Evolutionary conservation across 1,140 invertebrate genomes (phyloP).

Genomic region (Plutomurus gul): DNA sequence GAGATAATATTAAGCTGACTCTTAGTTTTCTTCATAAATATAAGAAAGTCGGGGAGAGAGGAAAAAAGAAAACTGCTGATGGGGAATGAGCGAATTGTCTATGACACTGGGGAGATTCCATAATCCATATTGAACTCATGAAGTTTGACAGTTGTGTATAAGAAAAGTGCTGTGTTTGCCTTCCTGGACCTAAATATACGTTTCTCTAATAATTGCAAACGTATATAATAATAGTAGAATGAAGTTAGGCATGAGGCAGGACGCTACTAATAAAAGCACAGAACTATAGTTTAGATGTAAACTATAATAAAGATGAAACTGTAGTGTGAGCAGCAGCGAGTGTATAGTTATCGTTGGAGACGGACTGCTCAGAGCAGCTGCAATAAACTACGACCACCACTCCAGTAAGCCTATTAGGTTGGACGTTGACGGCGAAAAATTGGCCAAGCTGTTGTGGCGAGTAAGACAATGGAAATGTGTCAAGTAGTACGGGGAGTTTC

Average conservation of each 20-base stretch:
- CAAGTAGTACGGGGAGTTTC: background rate
- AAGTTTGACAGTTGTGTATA: background rate
- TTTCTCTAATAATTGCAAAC: background rate
- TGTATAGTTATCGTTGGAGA: too few species aligned
- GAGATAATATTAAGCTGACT: slow-evolving; percentile 7
- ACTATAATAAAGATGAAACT: too few species aligned
- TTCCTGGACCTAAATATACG: background rate
- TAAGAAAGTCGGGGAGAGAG: background rate
- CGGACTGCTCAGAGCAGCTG: too few species aligned
- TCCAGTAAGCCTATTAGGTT: too few species aligned
- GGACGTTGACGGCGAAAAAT: too few species aligned
- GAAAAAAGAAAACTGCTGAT: slow-evolving; percentile 4
- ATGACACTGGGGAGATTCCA: background rate
- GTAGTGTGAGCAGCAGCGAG: too few species aligned
- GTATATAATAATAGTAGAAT: background rate
- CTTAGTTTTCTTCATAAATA: background rate
- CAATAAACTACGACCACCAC: too few species aligned
- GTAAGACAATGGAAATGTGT: too few species aligned
- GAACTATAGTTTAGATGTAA: background rate
- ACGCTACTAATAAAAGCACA: background rate
- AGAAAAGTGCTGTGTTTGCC: background rate
- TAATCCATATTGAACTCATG: background rate
- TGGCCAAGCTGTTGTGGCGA: too few species aligned
- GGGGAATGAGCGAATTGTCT: background rate
- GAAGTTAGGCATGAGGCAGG: slow-evolving; percentile 55